Base-by-base conservation (phyloP, 1,140 invertebrate genomes). In the Achatina immaculata region DNA sequence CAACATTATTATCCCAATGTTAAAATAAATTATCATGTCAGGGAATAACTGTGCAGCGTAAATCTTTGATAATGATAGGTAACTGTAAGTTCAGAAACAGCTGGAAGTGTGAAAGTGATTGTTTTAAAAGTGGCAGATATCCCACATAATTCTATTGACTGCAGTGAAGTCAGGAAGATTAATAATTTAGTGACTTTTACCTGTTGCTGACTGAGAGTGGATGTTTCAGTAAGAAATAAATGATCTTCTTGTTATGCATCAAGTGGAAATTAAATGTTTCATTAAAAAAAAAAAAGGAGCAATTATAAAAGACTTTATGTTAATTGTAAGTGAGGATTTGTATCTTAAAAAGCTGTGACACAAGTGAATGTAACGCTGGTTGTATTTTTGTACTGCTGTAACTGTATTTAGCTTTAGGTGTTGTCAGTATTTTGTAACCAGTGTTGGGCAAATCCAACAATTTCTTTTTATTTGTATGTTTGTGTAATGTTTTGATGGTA, bases 1-100 rank as follows among this genome's bases (percentile, higher is more conserved):
- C 36, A 48, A 81, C 28, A 81, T 81, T 24, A 62, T 85, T 36
- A 66, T 83, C n/a, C 72, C 78, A 0, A 72, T 74, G 38, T 38
- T 78, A 11, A 55, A 62, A 45, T 62, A 55, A 68, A n/a, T n/a
- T n/a, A n/a, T n/a, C n/a, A n/a, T n/a, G n/a, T n/a, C n/a, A n/a
- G n/a, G n/a, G 36, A 45, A 2, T 38, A 43, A 40, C 11, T 40
- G 36, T 40, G 69, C 21, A 16, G 28, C 11, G 36, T 72, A 1
- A 28, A 9, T 40, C 28, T 34, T 2, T 7, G 36, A 72, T 72
- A 45, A 72, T 40, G 40, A 43, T 45, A 72, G 34, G 42, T n/a
- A 16, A 42, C 6, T 36, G 40, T n/a, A 11, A 42, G 28, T 2
- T 14, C 28, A 31, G 24, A 43, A 28, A 28, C 34, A 42, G 28